These are phyloP conservation scores for Drosophila gaucha DNA, from an alignment of 2,888 invertebrate species.

Conservation along the genomic window DNA sequence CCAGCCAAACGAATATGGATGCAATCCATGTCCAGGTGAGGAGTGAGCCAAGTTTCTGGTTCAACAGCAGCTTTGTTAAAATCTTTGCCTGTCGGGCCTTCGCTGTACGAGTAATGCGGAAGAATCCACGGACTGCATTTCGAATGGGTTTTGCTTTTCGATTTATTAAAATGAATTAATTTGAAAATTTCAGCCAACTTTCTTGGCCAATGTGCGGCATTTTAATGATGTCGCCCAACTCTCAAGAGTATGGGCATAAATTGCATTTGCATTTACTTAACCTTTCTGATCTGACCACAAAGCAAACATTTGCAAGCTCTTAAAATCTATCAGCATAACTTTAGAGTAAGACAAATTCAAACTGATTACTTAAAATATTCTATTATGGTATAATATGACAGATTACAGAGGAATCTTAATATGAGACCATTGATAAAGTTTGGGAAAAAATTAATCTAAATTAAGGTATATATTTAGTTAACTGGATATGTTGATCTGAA, in stretches of 20 bases:
- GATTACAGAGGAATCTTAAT: neutral
- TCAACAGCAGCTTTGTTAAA: slow-evolving; percentile 65
- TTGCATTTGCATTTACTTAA: slow-evolving; percentile 72
- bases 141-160: slow-evolving; percentile 51
- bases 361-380: neutral
- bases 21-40: slow-evolving; percentile 62
- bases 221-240: slow-evolving; percentile 68
- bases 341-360: neutral
- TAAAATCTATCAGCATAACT: slow-evolving; percentile 14
- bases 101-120: slow-evolving; percentile 61
- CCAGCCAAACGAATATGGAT: slow-evolving; percentile 59
- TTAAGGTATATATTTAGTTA: neutral
- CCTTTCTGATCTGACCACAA: slow-evolving; percentile 57
- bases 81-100: slow-evolving; percentile 45
- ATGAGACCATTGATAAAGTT: neutral
- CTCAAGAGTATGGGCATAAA: slow-evolving; percentile 49
- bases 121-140: slow-evolving; percentile 60
- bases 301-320: slow-evolving; percentile 17
- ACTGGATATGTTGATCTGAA: neutral
- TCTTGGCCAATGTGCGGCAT: slow-evolving; percentile 61
- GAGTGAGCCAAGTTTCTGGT: slow-evolving; percentile 58
- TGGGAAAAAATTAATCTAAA: too few relatives aligned
- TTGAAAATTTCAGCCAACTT: slow-evolving; percentile 65
- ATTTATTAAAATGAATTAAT: slow-evolving; percentile 82
- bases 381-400: neutral